A percentile compares a stretch with the other conserved stretches of the same genome.
Evolutionary conservation across 2,888 invertebrate species (phyloP).

Genomic region (Panorpa germanica): DNA sequence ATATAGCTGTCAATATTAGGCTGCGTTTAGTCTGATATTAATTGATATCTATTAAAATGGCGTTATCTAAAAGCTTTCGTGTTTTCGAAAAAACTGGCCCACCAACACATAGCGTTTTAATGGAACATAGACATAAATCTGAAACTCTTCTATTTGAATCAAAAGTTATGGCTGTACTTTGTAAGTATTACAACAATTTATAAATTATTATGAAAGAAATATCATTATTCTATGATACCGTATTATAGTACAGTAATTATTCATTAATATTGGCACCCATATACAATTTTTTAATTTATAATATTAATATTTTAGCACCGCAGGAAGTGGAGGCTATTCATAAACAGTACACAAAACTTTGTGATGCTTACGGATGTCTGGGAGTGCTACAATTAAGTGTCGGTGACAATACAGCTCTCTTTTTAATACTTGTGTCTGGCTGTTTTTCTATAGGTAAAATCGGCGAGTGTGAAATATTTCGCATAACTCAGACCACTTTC

Average conservation of each 20-base stretch:
- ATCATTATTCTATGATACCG: background rate
- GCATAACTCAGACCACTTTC: constrained; percentile 83
- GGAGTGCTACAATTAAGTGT: constrained; percentile 82
- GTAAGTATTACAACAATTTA: constrained; percentile 27
- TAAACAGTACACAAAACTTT: constrained; percentile 73
- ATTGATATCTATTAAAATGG: constrained; percentile 61
- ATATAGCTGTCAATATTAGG: too few relatives aligned
- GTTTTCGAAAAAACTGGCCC: constrained; percentile 76
- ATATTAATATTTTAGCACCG: constrained; percentile 42
- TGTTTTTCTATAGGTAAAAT: constrained; percentile 95
- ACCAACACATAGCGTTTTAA: constrained; percentile 70
- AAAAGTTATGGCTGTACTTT: constrained; percentile 70
- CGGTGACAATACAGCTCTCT: constrained; percentile 67
- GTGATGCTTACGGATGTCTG: constrained; percentile 91
- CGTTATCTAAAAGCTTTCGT: constrained; percentile 86
- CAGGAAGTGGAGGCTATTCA: constrained; percentile 81
- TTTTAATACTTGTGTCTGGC: constrained; percentile 84
- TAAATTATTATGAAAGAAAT: background rate
- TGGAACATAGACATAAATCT: constrained; percentile 76
- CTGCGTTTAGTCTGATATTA: too few relatives aligned
- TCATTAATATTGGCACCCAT: constrained; percentile 5
- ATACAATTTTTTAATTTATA: constrained; percentile 5
- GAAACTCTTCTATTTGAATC: constrained; percentile 83
- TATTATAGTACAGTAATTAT: constrained; percentile 6
- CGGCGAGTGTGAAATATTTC: constrained; percentile 84